Evolutionary conservation across 2,888 invertebrate genomes (phyloP), one percentile per base, ranked within the genome.

Genomic region (Crioceris asparagi): DNA sequence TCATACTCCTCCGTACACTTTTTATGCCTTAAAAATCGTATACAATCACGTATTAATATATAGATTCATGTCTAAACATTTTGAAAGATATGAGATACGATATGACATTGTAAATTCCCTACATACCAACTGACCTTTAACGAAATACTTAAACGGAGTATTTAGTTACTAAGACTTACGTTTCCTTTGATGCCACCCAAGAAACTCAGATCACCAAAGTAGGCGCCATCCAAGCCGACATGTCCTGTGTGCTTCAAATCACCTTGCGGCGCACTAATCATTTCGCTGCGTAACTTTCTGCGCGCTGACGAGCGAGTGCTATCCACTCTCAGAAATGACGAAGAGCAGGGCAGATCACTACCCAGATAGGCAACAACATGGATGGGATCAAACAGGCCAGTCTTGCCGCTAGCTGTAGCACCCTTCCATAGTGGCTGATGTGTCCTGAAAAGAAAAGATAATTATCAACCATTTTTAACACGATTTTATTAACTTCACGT

Each of bases 221-320:
- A 88, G 17, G 92, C 91, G 1, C 97, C 97, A 62, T 98, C 97
- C 29, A 93, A 72, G 1, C 97, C 97, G 8, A 98, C 91, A 61
- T 98, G 98, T 1, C 79, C 63, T 0, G 93, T 97, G 61, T 98
- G 98, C 55, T 93, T 88, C 14, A 97, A 77, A 62, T 97, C 96
- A 25, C 92, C 93, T 61, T 96, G 93, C 0, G 98, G 97, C 41
- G 86, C 82, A 32, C 94, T 93, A 55, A 97, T 98, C 93, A 94
- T 91, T 60, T 85, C 86, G 6, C 87, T 79, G 40, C 84, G 75
- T 37, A 92, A 70, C 48, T 81, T 79, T 35, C 84, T 68, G 56
- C 64, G 50, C 6, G 62, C 53, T 4, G 71, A 70, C 43, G 75
- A 78, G 51, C 79, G 75, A 0, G 76, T 74, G 55, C 78, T 79